Base-by-base conservation (phyloP, 2,113 vertebrate species). In the Capra hircus region DNA sequence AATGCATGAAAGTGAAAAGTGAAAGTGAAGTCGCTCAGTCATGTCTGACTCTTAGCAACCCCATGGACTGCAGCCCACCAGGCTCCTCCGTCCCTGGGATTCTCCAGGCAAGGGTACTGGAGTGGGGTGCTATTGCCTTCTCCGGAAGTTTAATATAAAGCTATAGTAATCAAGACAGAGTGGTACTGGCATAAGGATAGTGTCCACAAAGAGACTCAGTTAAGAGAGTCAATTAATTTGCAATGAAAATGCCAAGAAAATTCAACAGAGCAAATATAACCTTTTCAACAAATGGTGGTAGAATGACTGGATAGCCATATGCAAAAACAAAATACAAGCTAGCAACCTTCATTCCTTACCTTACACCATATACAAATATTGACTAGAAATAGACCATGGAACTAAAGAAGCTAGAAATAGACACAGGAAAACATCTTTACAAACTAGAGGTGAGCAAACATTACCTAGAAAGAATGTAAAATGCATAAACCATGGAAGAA, bases 391-490 rank as follows among this genome's bases (percentile, higher is more conserved):
- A 64, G 89, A 96, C 25, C 53, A 40, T 3, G 86, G 36, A 93
- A 86, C 40, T 90, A 64, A 91, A 74, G 52, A 91, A 52, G 84
- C 59, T 83, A 48, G 84, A 93, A 62, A 45, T 33, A 64, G 89
- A 95, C 25, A 78, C 0, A 33, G 30, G 40, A 62, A 52, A 48
- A 59, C 62, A 74, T 81, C 50, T 74, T 81, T 60, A 30, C 45
- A 9, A 94, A 55, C 52, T 81, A 80, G 6, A 50, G 5, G 21
- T 45, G 50, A 7, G 78, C 57, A 94, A 87, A 89, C 67, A 62
- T 53, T 77, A 77, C 53, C 57, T 91, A 88, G 71, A 87, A 82
- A 91, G 71, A 95, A 64, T 83, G 12, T 82, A 88, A 96, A 96
- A 90, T 30, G 16, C 19, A 87, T 43, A 13, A 86, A 48, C 33